These are phyloP conservation scores for Blomia tropicalis DNA, from an alignment of 2,888 invertebrate species.

Conservation along the genomic window DNA sequence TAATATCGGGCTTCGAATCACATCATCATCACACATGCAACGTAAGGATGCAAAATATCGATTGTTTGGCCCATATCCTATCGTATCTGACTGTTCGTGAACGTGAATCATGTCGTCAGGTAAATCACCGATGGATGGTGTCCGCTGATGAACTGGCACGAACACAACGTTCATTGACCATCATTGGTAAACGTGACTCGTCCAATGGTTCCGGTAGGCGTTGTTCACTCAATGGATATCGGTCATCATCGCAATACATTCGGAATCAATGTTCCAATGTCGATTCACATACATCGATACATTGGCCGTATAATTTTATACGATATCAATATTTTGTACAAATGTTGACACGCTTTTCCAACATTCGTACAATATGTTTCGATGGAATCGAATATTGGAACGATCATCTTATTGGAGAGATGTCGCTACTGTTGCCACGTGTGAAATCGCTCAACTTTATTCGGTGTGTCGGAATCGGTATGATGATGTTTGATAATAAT, in stretches of 20 bases:
- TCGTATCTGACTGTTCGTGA: slow-evolving; percentile 12
- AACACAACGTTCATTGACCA: slow-evolving; percentile 2
- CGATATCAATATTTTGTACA: slow-evolving; percentile 12
- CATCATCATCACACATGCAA: too few relatives aligned
- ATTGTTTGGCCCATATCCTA: slow-evolving; percentile 17
- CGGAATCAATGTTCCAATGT: too few relatives aligned
- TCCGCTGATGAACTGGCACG: slow-evolving; percentile 3
- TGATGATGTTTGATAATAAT: background rate
- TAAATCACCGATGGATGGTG: background rate
- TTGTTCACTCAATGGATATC: too few relatives aligned
- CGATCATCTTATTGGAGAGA: slow-evolving; percentile 7
- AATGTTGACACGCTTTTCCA: slow-evolving; percentile 18
- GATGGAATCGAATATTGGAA: slow-evolving; percentile 22
- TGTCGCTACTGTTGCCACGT: slow-evolving; percentile 6
- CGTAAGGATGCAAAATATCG: slow-evolving; percentile 16
- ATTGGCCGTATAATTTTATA: slow-evolving; percentile 14
- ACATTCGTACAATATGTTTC: slow-evolving; percentile 1
- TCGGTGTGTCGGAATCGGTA: slow-evolving; percentile 20
- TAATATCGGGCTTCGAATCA: too few relatives aligned
- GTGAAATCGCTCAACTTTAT: slow-evolving; percentile 4
- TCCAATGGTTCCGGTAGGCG: too few relatives aligned
- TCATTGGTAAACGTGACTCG: background rate
- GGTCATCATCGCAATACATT: too few relatives aligned
- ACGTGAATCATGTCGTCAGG: slow-evolving; percentile 13
- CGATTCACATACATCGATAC: background rate